Evolutionary conservation across 2,888 invertebrate species (phyloP), one percentile per base, ranked within the genome.

Genomic region (Podabrus alpinus): DNA sequence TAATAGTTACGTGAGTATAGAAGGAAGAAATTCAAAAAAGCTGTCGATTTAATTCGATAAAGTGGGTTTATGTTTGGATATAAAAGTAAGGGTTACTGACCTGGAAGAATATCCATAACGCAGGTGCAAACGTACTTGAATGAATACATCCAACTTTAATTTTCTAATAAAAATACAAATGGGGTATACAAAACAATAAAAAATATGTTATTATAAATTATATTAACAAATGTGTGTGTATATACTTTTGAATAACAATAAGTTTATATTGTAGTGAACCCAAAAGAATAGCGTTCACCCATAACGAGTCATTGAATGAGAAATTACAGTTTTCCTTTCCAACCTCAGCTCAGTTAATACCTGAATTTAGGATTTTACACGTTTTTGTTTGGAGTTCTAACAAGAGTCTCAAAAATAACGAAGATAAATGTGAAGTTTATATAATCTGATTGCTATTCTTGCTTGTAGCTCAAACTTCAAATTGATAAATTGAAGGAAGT

Each of bases 401-500:
- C 45, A 45, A 45, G 45, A 45, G 45, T 45, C 45, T 45, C 45
- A 9, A n/a, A 19, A 64, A 64, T 64, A 13, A 64, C 17, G 16
- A 16, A 64, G 62, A 17, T 64, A 64, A 64, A 64, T 64, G 19
- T 64, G 21, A 64, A 64, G 19, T 19, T 64, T 64, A 64, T 64
- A 64, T 19, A 64, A 64, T 19, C 62, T 64, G 62, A 64, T 64
- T 64, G 62, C 61, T 64, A 64, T 19, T 64, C 17, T 21, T 19
- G 16, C 62, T 45, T 45, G 45, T n/a, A 45, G n/a, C 45, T 45
- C 45, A 64, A 19, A 64, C 62, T 68, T n/a, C 68, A 68, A 68
- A 68, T 59, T 68, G 68, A 19, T 59, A 68, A 68, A 68, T 68
- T 68, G 59, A 59, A 68, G 68, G 68, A 68, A 68, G 68, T 68